These are phyloP conservation scores for Cacatua alba DNA, from an alignment of 2,113 vertebrate genomes.

Conservation along the genomic window DNA sequence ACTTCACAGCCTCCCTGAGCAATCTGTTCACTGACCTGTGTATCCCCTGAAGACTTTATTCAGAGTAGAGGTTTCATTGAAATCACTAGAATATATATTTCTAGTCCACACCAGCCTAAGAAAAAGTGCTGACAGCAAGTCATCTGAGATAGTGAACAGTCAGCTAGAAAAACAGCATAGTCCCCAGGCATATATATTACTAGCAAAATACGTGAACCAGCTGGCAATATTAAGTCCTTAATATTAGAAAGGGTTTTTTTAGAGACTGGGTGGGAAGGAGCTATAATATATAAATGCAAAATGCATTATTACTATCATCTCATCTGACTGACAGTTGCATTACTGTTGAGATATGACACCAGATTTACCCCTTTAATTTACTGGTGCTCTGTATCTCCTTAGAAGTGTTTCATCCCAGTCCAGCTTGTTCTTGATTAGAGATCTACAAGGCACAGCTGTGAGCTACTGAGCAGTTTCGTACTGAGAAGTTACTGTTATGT, in stretches of 20 bases:
- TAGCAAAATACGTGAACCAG: neutral
- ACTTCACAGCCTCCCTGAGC: neutral
- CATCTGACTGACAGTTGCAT: neutral
- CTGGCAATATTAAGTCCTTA: neutral
- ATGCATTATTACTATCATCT: neutral
- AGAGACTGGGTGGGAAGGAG: neutral
- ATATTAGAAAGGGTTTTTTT: neutral
- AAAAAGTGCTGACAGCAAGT: neutral
- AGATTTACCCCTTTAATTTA: neutral
- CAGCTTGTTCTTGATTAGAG: neutral
- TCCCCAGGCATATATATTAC: neutral
- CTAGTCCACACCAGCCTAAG: rapidly evolving
- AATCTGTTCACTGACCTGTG: neutral
- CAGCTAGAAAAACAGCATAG: neutral
- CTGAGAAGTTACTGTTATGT: neutral
- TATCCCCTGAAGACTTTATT: neutral
- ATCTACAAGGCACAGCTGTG: neutral
- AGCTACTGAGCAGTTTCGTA: neutral
- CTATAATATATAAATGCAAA: neutral
- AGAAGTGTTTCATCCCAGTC: neutral
- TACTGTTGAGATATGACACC: neutral
- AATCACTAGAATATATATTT: neutral
- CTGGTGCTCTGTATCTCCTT: neutral
- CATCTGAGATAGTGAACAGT: neutral
- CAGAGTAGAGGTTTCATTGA: neutral